A percentile compares a stretch with the other conserved stretches of the same genome.
Conservation (phyloP, 2,888 invertebrate genomes). For the Tuberolachnus salignus region DNA sequence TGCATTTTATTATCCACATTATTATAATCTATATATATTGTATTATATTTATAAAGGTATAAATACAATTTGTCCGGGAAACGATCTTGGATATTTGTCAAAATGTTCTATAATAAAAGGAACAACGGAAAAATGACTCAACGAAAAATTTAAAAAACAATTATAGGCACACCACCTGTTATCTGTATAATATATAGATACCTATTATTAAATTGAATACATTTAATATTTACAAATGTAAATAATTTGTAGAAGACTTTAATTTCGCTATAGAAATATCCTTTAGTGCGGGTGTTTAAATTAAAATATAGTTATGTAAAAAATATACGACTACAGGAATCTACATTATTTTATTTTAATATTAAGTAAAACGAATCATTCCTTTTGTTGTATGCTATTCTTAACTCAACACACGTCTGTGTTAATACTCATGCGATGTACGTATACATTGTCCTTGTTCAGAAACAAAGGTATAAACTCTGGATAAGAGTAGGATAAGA, state of each 20-base stretch:
- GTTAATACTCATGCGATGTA: constrained; percentile 28
- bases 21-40: background rate
- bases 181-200: no score
- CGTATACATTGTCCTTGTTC: constrained; percentile 40
- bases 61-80: no score
- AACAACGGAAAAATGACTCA: background rate
- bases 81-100: constrained; percentile 19
- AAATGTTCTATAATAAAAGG: background rate
- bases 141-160: no score
- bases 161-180: no score
- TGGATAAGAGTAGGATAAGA: constrained; percentile 16
- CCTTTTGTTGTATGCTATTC: background rate
- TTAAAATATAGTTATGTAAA: constrained; percentile 2
- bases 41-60: no score
- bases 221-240: no score
- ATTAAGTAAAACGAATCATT: background rate
- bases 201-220: no score
- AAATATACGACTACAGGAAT: background rate
- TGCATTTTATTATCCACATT: background rate
- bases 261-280: background rate
- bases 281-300: background rate
- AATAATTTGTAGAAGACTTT: no score
- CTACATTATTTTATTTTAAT: constrained; percentile 2
- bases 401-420: constrained; percentile 24
- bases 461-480: constrained; percentile 27